Evolutionary conservation across 1,140 invertebrate species (phyloP).

Genomic region (Tetragonula clypearis): DNA sequence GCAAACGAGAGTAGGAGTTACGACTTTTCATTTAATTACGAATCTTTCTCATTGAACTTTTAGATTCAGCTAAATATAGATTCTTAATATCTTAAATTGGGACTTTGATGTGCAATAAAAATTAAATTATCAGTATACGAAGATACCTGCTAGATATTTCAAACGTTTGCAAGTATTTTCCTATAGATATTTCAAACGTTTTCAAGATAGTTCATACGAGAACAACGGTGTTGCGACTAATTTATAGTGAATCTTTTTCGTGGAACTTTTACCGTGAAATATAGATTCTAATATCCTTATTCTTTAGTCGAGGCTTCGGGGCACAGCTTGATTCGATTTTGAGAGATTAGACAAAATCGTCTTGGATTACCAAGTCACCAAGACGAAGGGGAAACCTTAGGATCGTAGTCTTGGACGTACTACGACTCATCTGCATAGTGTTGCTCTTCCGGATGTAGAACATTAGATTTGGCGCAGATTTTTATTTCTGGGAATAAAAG

Average conservation of each 20-base stretch:
- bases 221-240: background rate
- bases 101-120: no score
- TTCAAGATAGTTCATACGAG: background rate
- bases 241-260: background rate
- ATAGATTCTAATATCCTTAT: constrained; percentile 26
- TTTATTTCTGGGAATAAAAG: background rate
- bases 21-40: no score
- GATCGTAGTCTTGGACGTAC: constrained; percentile 67
- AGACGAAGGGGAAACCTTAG: constrained; percentile 77
- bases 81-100: no score
- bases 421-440: constrained; percentile 69
- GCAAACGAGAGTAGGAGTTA: no score
- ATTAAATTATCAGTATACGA: background rate
- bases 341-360: constrained; percentile 69
- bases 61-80: no score
- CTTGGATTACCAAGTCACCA: constrained; percentile 75
- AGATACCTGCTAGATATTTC: background rate
- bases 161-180: background rate
- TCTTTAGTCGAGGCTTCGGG: constrained; percentile 65
- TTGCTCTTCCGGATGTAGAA: constrained; percentile 41
- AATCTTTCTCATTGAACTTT: no score
- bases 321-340: constrained; percentile 68
- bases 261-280: background rate
- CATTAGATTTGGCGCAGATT: constrained; percentile 25
- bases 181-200: background rate